Base-by-base conservation (phyloP, 1,140 invertebrate species). In the Lycorma delicatula region DNA sequence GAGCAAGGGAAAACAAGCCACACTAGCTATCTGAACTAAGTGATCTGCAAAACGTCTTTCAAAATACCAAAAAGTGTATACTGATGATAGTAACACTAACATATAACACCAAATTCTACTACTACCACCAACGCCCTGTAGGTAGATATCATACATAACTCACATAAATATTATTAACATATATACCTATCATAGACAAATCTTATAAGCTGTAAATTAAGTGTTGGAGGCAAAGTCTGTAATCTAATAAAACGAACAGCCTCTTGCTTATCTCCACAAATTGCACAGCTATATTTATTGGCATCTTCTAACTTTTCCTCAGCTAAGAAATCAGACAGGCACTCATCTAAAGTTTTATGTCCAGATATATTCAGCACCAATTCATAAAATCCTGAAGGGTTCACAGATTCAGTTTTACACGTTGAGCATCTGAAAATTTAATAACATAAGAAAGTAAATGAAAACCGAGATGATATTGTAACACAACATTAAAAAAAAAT, bases 141-240 rank as follows among this genome's bases (percentile, higher is more conserved):
- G n/a, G n/a, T n/a, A n/a, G n/a, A n/a, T n/a, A n/a, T n/a, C n/a
- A n/a, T n/a, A n/a, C n/a, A n/a, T n/a, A n/a, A n/a, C n/a, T n/a
- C n/a, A n/a, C n/a, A n/a, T n/a, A n/a, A n/a, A n/a, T n/a, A n/a
- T n/a, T n/a, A n/a, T n/a, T n/a, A n/a, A n/a, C n/a, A n/a, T n/a
- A n/a, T n/a, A n/a, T 71, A 82, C 78, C 79, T 74, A 69, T 85
- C 81, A 69, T 81, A 86, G 0, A 84, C 78, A 71, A 85, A 86
- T 62, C 84, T 70, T 58, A 86, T 72, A 2, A 87, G 69, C 60
- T 85, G 84, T 49, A 87, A 74, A 68, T 85, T 85, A 6, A 87
- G 70, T n/a, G 83, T 79, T n/a, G 81, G 80, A n/a, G 85, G 84
- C 6, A 86, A 71, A 5, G 70, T 70, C 23, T 76, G 70, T 25